Evolutionary conservation across 2,113 vertebrate genomes (phyloP).

Genomic region (Forbesichthys papilliferus): DNA sequence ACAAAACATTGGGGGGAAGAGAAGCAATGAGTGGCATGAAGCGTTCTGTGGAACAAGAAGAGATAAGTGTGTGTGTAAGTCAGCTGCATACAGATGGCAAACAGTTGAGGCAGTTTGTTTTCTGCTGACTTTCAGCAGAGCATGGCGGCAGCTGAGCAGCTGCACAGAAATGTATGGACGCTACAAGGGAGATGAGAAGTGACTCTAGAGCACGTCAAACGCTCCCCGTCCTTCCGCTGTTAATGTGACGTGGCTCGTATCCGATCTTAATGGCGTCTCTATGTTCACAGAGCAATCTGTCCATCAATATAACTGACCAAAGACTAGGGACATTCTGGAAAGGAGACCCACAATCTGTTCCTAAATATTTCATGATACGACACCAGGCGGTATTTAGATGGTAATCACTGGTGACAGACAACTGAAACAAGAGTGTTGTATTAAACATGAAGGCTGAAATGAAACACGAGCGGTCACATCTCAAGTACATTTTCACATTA

Average conservation of each 20-base stretch:
- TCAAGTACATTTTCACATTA: slow-evolving; percentile 38
- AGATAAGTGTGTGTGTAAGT: slow-evolving; percentile 19
- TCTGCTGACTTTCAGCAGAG: slow-evolving; percentile 22
- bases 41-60: background rate
- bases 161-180: slow-evolving; percentile 46
- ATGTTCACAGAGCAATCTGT: background rate
- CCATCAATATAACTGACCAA: slow-evolving; percentile 47
- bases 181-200: slow-evolving; percentile 41
- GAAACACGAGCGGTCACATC: slow-evolving; percentile 11
- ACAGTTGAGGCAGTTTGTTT: slow-evolving; percentile 34
- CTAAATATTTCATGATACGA: background rate
- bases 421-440: background rate
- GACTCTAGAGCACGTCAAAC: slow-evolving; percentile 32
- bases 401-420: background rate
- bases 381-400: background rate
- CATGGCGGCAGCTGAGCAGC: slow-evolving; percentile 32
- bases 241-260: slow-evolving; percentile 24
- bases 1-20: background rate
- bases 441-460: slow-evolving; percentile 23
- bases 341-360: slow-evolving; percentile 13
- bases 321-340: slow-evolving; percentile 11
- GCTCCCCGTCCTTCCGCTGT: slow-evolving; percentile 5
- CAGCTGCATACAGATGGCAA: slow-evolving; percentile 19
- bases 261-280: slow-evolving; percentile 13
- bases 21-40: slow-evolving; percentile 19